Evolutionary conservation across 1,140 invertebrate species (phyloP).

Genomic region (Neodiprion lecontei): DNA sequence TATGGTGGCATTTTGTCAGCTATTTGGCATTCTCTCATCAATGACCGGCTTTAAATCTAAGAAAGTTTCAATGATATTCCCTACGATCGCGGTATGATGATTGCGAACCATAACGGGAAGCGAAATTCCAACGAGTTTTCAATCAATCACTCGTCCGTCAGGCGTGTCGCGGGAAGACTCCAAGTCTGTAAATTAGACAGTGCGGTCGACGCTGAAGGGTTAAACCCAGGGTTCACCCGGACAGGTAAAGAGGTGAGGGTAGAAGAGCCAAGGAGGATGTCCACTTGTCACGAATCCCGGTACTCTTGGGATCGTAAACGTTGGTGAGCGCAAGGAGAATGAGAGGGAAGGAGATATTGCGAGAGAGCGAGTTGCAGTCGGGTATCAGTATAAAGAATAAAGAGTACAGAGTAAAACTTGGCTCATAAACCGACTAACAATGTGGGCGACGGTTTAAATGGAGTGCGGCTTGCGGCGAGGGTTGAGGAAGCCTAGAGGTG

Average conservation of each 20-base stretch:
- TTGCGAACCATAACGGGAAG: neutral
- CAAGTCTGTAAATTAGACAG: slow-evolving; percentile 1
- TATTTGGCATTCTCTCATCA: too few species aligned
- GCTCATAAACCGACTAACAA: slow-evolving; percentile 49
- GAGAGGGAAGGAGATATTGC: neutral
- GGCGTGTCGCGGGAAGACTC: neutral
- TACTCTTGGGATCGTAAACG: slow-evolving; percentile 4
- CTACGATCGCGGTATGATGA: too few species aligned
- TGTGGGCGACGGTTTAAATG: slow-evolving; percentile 32
- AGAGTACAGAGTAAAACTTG: slow-evolving; percentile 25
- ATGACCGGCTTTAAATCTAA: too few species aligned
- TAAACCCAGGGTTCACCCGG: slow-evolving; percentile 1
- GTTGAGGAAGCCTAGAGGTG: slow-evolving; percentile 13
- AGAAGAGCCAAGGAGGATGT: neutral
- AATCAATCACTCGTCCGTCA: neutral
- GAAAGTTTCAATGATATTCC: too few species aligned
- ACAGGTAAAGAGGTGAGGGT: neutral
- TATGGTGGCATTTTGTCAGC: too few species aligned
- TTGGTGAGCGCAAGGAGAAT: neutral
- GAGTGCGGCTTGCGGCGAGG: slow-evolving; percentile 27
- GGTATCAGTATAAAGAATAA: slow-evolving; percentile 4
- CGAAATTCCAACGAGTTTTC: neutral
- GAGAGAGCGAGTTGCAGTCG: neutral
- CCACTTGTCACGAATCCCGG: neutral
- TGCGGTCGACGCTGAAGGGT: neutral